Conservation (phyloP, 2,888 invertebrate genomes). For the Phlogophora meticulosa region DNA sequence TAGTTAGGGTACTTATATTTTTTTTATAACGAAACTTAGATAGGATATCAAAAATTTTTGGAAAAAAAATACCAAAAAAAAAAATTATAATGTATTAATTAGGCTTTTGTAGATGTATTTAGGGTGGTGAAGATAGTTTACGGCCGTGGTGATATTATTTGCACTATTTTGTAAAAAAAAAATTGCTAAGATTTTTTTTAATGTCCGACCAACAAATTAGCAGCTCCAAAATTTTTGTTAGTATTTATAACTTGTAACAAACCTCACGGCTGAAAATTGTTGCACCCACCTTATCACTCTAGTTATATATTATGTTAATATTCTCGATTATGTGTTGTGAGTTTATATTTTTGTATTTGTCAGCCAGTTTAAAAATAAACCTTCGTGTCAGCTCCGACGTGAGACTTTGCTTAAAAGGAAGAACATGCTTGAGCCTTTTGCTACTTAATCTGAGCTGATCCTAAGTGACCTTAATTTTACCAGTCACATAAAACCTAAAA, state of each 20-base stretch:
- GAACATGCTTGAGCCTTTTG: too few relatives aligned
- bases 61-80: slow-evolving; percentile 73
- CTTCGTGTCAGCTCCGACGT: too few relatives aligned
- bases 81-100: slow-evolving; percentile 54
- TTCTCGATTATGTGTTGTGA: slow-evolving; percentile 31
- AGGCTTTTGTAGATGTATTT: slow-evolving; percentile 43
- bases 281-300: slow-evolving; percentile 16
- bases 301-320: slow-evolving; percentile 19
- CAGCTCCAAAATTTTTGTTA: too few relatives aligned
- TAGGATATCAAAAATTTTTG: slow-evolving; percentile 68
- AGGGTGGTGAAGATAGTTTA: slow-evolving; percentile 13
- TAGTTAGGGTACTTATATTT: slow-evolving; percentile 26
- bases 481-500: too few relatives aligned
- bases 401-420: too few relatives aligned
- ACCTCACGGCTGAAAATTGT: slow-evolving; percentile 11
- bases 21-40: slow-evolving; percentile 47
- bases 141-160: background rate
- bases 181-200: too few relatives aligned
- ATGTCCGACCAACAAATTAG: too few relatives aligned
- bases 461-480: too few relatives aligned
- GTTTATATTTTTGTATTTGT: background rate
- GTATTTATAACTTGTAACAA: background rate
- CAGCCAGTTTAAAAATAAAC: too few relatives aligned
- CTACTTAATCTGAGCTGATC: too few relatives aligned
- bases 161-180: too few relatives aligned